phyloP scores from a whole-genome alignment of 2,888 invertebrate genomes.

The Sylvicola cinctus region DNA sequence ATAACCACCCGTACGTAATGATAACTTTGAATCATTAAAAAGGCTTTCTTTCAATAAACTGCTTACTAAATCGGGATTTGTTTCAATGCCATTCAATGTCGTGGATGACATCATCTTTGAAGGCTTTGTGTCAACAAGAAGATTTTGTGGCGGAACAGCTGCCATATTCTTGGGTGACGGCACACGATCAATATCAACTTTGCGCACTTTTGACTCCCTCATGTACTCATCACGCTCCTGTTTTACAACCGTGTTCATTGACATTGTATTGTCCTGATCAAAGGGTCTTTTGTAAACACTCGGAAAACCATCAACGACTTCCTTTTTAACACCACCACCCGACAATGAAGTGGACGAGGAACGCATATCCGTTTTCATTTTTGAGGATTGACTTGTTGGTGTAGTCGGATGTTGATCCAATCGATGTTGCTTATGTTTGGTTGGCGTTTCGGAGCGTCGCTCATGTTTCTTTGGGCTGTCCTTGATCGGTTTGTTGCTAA shows the following conservation, averaged over 20 bases:
- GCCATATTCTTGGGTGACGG: neutral
- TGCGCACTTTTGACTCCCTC: constrained; percentile 8
- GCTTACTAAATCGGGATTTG: constrained; percentile 49
- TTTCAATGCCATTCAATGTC: constrained; percentile 44
- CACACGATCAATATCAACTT: constrained; percentile 4
- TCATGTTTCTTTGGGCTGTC: constrained; percentile 22
- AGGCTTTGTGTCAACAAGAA: constrained; percentile 3
- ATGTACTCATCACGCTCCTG: neutral
- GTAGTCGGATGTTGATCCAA: neutral
- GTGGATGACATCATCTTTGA: constrained; percentile 1
- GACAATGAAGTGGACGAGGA: no score
- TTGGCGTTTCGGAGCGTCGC: constrained; percentile 13
- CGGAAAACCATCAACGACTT: no score
- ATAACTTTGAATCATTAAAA: constrained; percentile 15
- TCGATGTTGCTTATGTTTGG: constrained; percentile 17
- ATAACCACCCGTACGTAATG: constrained; percentile 4
- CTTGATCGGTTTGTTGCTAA: constrained; percentile 11
- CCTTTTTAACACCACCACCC: no score
- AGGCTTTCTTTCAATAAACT: constrained; percentile 44
- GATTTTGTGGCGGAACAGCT: neutral
- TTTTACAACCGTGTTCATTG: no score
- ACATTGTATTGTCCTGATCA: no score
- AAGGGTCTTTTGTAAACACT: no score
- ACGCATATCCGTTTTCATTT: neutral
- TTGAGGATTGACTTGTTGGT: neutral